These are phyloP conservation scores for Nematostella vectensis DNA, from an alignment of 92 coral and sea anemone genomes.

Conservation along the genomic window DNA sequence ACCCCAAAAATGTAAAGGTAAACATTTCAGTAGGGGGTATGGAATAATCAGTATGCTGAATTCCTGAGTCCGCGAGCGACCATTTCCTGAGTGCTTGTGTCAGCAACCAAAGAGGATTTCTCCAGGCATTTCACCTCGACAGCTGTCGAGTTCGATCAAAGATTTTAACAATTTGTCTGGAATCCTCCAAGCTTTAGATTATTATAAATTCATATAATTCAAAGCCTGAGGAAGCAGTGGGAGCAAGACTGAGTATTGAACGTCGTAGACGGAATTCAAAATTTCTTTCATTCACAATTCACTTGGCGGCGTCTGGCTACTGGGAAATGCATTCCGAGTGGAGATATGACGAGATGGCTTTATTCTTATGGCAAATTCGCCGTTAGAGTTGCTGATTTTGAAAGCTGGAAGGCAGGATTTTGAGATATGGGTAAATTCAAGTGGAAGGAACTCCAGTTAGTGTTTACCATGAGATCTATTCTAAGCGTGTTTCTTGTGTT, in stretches of 20 bases:
- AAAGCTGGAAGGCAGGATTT: not conserved
- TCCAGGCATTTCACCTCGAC: not conserved
- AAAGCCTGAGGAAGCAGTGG: not conserved
- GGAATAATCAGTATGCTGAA: not conserved
- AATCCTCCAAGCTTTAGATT: not conserved
- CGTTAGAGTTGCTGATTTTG: not conserved
- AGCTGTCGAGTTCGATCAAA: not conserved
- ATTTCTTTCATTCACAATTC: not conserved
- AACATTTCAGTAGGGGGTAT: not conserved
- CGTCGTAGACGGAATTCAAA: too few species aligned
- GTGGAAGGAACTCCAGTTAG: not conserved
- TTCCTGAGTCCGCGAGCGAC: not conserved
- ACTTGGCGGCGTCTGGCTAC: too few species aligned
- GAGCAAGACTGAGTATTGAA: too few species aligned
- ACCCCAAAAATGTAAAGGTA: conserved; percentile 1
- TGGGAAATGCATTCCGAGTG: too few species aligned
- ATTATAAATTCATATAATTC: conserved; percentile 1
- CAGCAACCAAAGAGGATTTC: too few species aligned
- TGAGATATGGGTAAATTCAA: conserved; percentile 1
- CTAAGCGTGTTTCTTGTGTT: not conserved
- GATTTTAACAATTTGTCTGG: conserved; percentile 1
- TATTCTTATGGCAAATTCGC: not conserved
- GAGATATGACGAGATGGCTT: not conserved
- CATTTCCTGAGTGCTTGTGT: not conserved
- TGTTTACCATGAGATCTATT: not conserved